Conservation (phyloP, 2,797 vertebrate genomes). For the Gephyroberyx darwinii region DNA sequence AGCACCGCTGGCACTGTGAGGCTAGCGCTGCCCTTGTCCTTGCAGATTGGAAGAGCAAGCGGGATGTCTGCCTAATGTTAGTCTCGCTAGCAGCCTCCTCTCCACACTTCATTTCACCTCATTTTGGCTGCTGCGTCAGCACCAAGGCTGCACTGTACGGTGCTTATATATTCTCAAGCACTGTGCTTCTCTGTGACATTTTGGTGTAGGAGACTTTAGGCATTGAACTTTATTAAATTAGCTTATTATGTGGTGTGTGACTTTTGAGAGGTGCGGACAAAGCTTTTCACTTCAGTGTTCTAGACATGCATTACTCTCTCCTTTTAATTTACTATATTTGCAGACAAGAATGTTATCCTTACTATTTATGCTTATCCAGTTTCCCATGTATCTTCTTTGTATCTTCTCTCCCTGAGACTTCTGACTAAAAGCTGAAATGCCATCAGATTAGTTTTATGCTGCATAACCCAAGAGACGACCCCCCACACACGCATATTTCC, state of each 20-base stretch:
- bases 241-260: conserved; percentile 7
- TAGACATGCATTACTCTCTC: not conserved
- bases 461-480: no score
- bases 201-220: conserved; percentile 26
- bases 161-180: conserved; percentile 12
- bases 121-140: conserved; percentile 49
- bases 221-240: conserved; percentile 12
- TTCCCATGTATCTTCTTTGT: not conserved
- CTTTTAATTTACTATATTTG: conserved; percentile 22
- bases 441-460: not conserved
- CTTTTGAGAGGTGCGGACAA: conserved; percentile 7
- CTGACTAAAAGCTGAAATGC: not conserved
- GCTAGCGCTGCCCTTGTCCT: conserved; percentile 53
- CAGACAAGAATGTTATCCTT: not conserved
- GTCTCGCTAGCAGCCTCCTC: conserved; percentile 39
- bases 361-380: not conserved
- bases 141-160: not conserved
- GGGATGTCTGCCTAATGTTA: conserved; percentile 44
- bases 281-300: conserved; percentile 2
- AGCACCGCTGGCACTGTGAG: conserved; percentile 45
- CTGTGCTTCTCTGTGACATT: conserved; percentile 27
- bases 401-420: not conserved
- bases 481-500: not conserved
- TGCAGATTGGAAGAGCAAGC: conserved; percentile 51
- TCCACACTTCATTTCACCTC: conserved; percentile 50